Conservation (phyloP, 2,113 vertebrate genomes). For the Paradoxurus hermaphroditus region DNA sequence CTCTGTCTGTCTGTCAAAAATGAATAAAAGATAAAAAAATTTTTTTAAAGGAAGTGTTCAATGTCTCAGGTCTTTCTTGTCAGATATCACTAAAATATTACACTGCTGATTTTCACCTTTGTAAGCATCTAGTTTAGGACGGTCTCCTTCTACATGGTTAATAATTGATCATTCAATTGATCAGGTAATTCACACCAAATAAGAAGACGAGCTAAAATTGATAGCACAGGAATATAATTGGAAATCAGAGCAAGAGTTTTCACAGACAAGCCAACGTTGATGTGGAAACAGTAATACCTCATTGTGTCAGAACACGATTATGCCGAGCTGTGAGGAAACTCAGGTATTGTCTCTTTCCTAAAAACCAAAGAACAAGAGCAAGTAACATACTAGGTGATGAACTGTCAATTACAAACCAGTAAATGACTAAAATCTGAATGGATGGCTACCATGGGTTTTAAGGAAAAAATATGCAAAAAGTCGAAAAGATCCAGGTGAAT, state of each 20-base stretch:
- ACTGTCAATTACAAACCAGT: neutral
- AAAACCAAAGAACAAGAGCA: neutral
- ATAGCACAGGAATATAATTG: neutral
- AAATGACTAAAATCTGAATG: neutral
- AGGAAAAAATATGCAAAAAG: neutral
- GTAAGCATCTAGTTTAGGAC: neutral
- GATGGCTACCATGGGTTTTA: neutral
- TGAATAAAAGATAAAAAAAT: too few species aligned
- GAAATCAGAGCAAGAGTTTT: neutral
- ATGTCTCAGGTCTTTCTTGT: neutral
- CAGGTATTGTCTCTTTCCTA: neutral
- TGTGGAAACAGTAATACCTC: neutral
- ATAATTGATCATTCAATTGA: neutral
- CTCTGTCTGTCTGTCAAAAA: too few species aligned
- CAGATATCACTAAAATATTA: neutral
- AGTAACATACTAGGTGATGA: neutral
- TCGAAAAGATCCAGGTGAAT: neutral
- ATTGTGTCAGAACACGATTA: neutral
- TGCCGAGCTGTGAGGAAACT: too few species aligned
- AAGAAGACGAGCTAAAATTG: neutral
- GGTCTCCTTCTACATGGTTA: neutral
- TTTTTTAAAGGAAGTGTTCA: too few species aligned
- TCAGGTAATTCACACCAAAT: neutral
- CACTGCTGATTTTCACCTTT: neutral
- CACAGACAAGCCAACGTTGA: neutral